These are phyloP conservation scores for Phalera bucephala DNA, from an alignment of 2,888 invertebrate species.

Conservation along the genomic window DNA sequence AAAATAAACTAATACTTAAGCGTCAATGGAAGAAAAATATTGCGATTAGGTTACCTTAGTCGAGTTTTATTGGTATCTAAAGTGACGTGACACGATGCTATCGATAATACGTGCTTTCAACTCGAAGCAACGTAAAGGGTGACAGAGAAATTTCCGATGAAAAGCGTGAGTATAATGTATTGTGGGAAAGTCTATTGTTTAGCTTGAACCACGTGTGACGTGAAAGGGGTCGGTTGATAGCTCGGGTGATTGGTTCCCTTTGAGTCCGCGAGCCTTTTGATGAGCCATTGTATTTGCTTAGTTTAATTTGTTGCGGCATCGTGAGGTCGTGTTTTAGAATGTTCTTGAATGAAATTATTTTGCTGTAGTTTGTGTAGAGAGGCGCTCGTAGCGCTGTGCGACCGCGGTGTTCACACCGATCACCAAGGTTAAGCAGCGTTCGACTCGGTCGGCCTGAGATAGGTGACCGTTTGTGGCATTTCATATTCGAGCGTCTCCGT, in stretches of 20 bases:
- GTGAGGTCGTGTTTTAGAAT: background rate
- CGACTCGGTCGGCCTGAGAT: too few relatives aligned
- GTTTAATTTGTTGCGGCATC: background rate
- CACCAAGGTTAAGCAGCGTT: too few relatives aligned
- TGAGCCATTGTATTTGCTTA: constrained; percentile 2
- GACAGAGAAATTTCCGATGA: constrained; percentile 43
- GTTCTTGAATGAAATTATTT: too few relatives aligned
- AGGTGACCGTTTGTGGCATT: too few relatives aligned
- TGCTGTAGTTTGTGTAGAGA: too few relatives aligned
- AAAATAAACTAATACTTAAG: background rate
- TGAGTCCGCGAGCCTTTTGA: constrained; percentile 18
- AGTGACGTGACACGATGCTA: constrained; percentile 60
- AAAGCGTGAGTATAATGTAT: constrained; percentile 32
- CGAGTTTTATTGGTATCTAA: constrained; percentile 24
- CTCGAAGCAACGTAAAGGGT: constrained; percentile 33
- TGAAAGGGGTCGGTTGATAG: constrained; percentile 25
- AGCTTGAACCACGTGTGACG: constrained; percentile 8
- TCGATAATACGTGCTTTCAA: constrained; percentile 64
- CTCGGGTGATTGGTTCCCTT: constrained; percentile 27
- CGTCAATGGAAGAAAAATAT: constrained; percentile 26
- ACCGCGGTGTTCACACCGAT: too few relatives aligned
- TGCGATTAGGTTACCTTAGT: background rate
- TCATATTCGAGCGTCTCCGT: too few relatives aligned
- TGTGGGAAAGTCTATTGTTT: constrained; percentile 28
- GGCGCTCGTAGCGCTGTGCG: too few relatives aligned